Base-by-base conservation (phyloP, 2,113 vertebrate species). In the Perca fluviatilis region DNA sequence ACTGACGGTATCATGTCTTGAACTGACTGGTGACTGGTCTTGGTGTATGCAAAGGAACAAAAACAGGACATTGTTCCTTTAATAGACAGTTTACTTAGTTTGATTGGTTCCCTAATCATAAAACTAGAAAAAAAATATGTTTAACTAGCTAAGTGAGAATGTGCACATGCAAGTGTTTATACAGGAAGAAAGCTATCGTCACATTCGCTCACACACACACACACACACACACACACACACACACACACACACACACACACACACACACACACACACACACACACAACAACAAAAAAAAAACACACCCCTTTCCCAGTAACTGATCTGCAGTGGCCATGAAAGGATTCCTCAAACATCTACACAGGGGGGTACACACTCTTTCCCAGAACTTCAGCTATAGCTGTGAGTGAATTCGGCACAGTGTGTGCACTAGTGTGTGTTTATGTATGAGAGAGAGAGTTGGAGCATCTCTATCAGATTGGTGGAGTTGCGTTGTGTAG, bases 381-480 rank as follows among this genome's bases (percentile, higher is more conserved):
- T 47, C 54, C 21, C 68, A 57, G n/a, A 25, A 71, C 56, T 14
- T 18, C 36, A 10, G 67, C 16, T 51, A n/a, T 53, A 23, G 33
- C 19, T 70, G 3, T 19, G 53, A 58, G n/a, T 18, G 9, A 65
- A 57, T 43, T 43, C 9, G 57, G 15, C 53, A 10, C 4, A 8
- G 13, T 40, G 13, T 40, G 25, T 61, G 66, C 2, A 1, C 15
- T n/a, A 36, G 57, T 63, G 21, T 51, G 46, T 51, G 57, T 50
- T 10, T 15, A 33, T 57, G 43, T 19, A 27, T 36, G 23, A 23
- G 11, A 30, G 21, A 25, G 53, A 60, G 68, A 43, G 23, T 61
- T 60, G 71, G 43, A 81, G 56, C 36, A 75, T 81, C 54, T 86
- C 43, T 67, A 89, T 91, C 90, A 87, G 79, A 90, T 88, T 60